These are phyloP conservation scores for Felis catus DNA, from an alignment of 2,113 vertebrate genomes.

Conservation along the genomic window F.catus_Fca126_mat1.0 CM031416.1:147854001-147854500, in stretches of 20 bases:
- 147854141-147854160: too few relatives aligned
- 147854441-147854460: not conserved
- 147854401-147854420: rapidly evolving
- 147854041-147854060: not conserved
- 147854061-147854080: not conserved
- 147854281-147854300: not conserved
- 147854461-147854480: rapidly evolving
- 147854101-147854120: not conserved
- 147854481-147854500: rapidly evolving
- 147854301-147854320: not conserved
- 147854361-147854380: rapidly evolving
- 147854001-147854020: not conserved
- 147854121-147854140: too few relatives aligned
- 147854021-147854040: not conserved
- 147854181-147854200: not conserved
- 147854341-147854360: not conserved
- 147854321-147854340: not conserved
- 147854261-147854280: not conserved
- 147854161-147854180: not conserved
- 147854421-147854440: not conserved
- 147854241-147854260: not conserved
- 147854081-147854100: not conserved
- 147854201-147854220: not conserved
- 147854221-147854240: not conserved
- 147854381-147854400: rapidly evolving